Percentiles rank a stretch among this genome's conserved stretches.
phyloP scores from a whole-genome alignment of 1,140 invertebrate species.

The Drosophila orosa region DNA sequence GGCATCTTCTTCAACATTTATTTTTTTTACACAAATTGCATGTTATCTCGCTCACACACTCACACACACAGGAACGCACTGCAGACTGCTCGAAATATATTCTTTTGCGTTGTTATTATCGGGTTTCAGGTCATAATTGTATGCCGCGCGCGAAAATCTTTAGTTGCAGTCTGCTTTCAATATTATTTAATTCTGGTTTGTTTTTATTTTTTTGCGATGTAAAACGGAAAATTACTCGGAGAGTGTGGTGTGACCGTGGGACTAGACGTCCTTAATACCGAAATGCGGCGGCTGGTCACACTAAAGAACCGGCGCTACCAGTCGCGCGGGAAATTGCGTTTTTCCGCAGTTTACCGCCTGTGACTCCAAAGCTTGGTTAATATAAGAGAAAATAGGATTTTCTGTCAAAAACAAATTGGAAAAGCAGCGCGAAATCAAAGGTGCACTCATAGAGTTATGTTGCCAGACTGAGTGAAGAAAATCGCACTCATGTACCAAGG shows the following conservation, averaged over 20 bases:
- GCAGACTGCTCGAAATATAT: slow-evolving; percentile 25
- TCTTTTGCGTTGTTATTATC: slow-evolving; percentile 26
- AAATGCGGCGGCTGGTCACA: neutral
- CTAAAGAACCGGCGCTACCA: neutral
- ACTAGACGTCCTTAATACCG: neutral
- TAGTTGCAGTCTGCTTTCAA: slow-evolving; percentile 1
- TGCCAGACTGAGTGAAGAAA: neutral
- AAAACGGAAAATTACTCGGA: slow-evolving; percentile 26
- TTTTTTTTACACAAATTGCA: slow-evolving; percentile 31
- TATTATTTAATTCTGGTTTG: slow-evolving; percentile 25
- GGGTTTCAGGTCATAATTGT: slow-evolving; percentile 2
- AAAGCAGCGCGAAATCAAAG: no score
- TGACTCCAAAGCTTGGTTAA: neutral
- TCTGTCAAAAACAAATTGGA: neutral
- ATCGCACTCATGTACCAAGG: neutral
- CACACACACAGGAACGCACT: slow-evolving; percentile 8
- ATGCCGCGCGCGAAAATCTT: neutral
- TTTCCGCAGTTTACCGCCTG: neutral
- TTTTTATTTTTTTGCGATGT: slow-evolving; percentile 35
- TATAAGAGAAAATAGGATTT: neutral
- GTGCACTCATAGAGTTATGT: fast-evolving
- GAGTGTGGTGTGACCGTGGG: neutral
- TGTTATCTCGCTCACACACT: slow-evolving; percentile 25
- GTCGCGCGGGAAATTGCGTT: neutral
- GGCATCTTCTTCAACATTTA: slow-evolving; percentile 27